Base-by-base conservation (phyloP, 2,113 vertebrate species). In the Malurus cyaneus region DNA sequence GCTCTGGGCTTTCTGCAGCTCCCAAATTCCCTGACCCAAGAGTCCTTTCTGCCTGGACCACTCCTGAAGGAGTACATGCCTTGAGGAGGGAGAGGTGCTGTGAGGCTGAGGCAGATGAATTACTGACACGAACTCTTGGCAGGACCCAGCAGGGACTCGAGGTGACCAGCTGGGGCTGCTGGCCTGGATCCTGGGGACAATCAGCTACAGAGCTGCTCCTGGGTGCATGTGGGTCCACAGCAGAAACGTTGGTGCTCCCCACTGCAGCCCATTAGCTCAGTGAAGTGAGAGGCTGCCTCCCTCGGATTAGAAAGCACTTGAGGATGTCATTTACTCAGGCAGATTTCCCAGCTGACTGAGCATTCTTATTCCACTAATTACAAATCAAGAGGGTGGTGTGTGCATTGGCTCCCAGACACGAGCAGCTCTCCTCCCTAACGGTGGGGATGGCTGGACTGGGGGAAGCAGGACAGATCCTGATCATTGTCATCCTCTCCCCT, bases 271-370 rank as follows among this genome's bases (percentile, higher is more conserved):
- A 57, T 96, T 84, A 95, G 80, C 71, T 77, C 61, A 86, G 76
- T 71, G 77, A 88, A 90, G 90, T 46, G 62, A 82, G 67, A 95
- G 61, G 60, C 72, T 86, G 71, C 69, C 86, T 92, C 72, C 71
- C 67, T 88, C 3, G 3, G 59, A 86, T 92, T 94, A 92, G 93
- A 92, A 95, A 94, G 82, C 88, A 93, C 90, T 93, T 94, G 90
- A 95, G 79, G 88, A 88, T 96, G 90, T 65, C 76, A 81, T 88
- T 96, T 95, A 90, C 80, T 86, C 80, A 83, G 86, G 82, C 81
- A 93, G 80, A 92, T 95, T 93, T 95, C 95, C 90, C 88, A 92
- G 77, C 49, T 92, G 92, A 95, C 93, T 92, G 89, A 96, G 72
- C 85, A 92, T 93, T 88, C 93, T 89, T 89, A 92, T 94, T 95